These are phyloP conservation scores for Bombyx huttoni DNA, from an alignment of 2,888 invertebrate genomes.

Conservation along the genomic window DNA sequence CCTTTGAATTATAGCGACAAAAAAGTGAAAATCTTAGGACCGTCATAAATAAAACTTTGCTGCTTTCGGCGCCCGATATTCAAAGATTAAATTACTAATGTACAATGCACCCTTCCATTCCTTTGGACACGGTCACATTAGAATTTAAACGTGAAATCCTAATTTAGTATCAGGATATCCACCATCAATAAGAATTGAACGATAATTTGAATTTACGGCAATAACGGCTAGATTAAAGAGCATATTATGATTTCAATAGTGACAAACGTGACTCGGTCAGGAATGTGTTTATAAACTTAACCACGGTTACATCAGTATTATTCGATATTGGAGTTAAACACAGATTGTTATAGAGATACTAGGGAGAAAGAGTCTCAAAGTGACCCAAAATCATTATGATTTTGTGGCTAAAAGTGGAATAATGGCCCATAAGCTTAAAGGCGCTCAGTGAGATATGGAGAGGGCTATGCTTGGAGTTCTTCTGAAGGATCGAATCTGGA, in stretches of 20 bases:
- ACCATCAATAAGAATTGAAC: background rate
- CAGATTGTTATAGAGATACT: background rate
- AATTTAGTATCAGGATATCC: conserved; percentile 5
- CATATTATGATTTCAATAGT: conserved; percentile 8
- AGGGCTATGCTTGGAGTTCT: no score
- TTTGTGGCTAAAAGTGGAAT: background rate
- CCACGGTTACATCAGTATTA: background rate
- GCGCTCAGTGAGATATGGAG: no score
- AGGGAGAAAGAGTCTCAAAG: background rate
- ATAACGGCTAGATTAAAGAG: conserved; percentile 4
- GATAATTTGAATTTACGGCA: conserved; percentile 2
- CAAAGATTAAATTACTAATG: conserved; percentile 21
- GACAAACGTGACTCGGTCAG: background rate
- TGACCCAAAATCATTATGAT: background rate
- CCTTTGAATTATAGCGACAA: conserved; percentile 38
- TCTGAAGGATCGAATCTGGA: no score
- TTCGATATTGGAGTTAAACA: no score
- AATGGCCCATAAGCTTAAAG: no score
- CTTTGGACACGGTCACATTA: conserved; percentile 6
- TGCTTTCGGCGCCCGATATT: conserved; percentile 30
- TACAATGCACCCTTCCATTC: conserved; percentile 8
- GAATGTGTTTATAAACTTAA: background rate
- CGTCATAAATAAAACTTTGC: conserved; percentile 38
- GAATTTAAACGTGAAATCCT: conserved; percentile 9
- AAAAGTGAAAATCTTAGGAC: conserved; percentile 26